Evolutionary conservation across 2,113 vertebrate genomes (phyloP).

Genomic region (Athene cunicularia): DNA sequence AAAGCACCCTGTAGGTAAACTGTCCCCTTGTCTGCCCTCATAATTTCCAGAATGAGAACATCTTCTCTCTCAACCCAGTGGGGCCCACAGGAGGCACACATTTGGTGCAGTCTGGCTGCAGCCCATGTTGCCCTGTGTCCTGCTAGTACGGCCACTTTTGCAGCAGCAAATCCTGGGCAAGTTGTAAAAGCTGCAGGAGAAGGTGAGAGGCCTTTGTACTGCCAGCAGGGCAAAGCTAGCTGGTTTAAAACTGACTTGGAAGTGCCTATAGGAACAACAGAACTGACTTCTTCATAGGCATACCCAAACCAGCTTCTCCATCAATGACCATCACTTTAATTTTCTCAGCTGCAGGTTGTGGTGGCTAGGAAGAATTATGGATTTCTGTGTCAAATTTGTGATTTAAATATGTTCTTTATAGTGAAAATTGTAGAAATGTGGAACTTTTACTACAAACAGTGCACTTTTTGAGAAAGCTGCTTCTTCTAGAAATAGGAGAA

Average conservation of each 20-base stretch:
- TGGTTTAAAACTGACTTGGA: not conserved
- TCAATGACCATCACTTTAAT: not conserved
- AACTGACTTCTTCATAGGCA: not conserved
- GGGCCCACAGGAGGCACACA: not conserved
- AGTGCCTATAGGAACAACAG: not conserved
- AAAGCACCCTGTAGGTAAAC: rapidly evolving
- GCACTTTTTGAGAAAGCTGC: not conserved
- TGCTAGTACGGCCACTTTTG: not conserved
- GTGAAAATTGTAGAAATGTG: not conserved
- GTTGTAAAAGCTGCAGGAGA: not conserved
- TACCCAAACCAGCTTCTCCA: not conserved
- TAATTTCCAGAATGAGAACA: not conserved
- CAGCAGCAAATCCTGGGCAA: not conserved
- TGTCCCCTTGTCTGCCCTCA: rapidly evolving
- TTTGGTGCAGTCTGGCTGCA: rapidly evolving
- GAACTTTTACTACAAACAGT: not conserved
- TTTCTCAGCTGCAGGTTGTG: not conserved
- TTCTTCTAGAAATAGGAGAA: not conserved
- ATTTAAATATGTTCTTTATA: not conserved
- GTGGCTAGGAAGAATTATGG: rapidly evolving
- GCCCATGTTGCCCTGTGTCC: not conserved
- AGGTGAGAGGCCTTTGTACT: not conserved
- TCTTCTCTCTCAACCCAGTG: not conserved
- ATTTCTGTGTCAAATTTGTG: not conserved
- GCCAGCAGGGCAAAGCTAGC: not conserved